Evolutionary conservation across 2,888 invertebrate species (phyloP).

Genomic region (Bedellia somnulentella): DNA sequence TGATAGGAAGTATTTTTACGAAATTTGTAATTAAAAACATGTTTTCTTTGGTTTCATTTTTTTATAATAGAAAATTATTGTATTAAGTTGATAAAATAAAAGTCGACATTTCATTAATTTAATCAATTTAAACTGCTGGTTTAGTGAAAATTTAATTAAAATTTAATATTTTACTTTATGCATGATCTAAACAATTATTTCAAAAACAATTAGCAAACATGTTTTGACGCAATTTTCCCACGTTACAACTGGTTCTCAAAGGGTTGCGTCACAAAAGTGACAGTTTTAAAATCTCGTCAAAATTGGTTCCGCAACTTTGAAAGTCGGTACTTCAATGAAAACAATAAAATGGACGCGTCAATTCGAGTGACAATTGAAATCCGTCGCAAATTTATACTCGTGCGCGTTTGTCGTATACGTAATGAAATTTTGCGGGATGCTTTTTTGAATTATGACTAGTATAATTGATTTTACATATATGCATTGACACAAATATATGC

Average conservation of each 20-base stretch:
- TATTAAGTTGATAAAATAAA: no score
- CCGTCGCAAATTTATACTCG: slow-evolving; percentile 41
- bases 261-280: slow-evolving; percentile 41
- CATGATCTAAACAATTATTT: slow-evolving; percentile 13
- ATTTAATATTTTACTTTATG: no score
- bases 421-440: slow-evolving; percentile 9
- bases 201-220: background rate
- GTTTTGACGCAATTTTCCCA: slow-evolving; percentile 21
- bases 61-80: no score
- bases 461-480: no score
- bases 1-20: no score
- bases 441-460: no score
- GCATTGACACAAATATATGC: no score
- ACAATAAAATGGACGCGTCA: slow-evolving; percentile 39
- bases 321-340: slow-evolving; percentile 27
- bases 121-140: no score
- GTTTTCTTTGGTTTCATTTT: no score
- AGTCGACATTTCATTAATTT: no score
- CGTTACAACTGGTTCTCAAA: slow-evolving; percentile 29
- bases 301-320: slow-evolving; percentile 39
- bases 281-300: slow-evolving; percentile 46
- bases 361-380: slow-evolving; percentile 43
- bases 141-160: no score
- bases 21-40: no score
- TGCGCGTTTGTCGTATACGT: slow-evolving; percentile 29